A percentile compares a stretch with the other conserved stretches of the same genome.
phyloP scores from a whole-genome alignment of 1,140 invertebrate species.

The Drosophila nikananu region DNA sequence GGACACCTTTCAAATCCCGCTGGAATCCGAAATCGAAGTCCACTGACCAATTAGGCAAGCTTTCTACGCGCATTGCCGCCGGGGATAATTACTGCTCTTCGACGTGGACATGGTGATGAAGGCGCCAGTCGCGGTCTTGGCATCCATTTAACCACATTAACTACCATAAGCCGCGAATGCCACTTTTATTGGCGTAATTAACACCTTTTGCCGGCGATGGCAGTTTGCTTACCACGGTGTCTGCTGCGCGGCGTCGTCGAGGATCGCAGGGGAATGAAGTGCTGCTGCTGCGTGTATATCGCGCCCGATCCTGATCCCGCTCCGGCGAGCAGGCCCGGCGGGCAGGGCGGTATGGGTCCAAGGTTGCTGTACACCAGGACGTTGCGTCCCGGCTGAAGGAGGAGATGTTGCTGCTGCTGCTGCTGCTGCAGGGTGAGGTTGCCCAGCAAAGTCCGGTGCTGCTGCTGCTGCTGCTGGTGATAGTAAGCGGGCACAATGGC shows the following conservation, averaged over 20 bases:
- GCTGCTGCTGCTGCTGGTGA: constrained; percentile 65
- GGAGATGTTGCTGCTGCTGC: constrained; percentile 68
- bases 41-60: constrained; percentile 66
- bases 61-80: constrained; percentile 59
- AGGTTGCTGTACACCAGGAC: constrained; percentile 78
- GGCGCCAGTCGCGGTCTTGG: constrained; percentile 44
- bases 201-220: constrained; percentile 60
- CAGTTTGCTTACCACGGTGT: constrained; percentile 74
- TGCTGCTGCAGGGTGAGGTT: constrained; percentile 64
- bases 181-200: constrained; percentile 79
- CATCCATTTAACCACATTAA: constrained; percentile 70
- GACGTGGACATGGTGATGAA: constrained; percentile 46
- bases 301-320: constrained; percentile 54
- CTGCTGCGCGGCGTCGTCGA: constrained; percentile 62
- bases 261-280: constrained; percentile 73
- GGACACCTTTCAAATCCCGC: constrained; percentile 41
- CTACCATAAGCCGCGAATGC: constrained; percentile 73
- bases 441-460: constrained; percentile 62
- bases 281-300: constrained; percentile 69
- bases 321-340: constrained; percentile 64
- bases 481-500: constrained; percentile 56
- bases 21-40: constrained; percentile 25
- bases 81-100: constrained; percentile 59
- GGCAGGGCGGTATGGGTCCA: constrained; percentile 74
- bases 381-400: constrained; percentile 73